Evolutionary conservation across 2,113 vertebrate species (phyloP).

Genomic region (Ciconia stormi): DNA sequence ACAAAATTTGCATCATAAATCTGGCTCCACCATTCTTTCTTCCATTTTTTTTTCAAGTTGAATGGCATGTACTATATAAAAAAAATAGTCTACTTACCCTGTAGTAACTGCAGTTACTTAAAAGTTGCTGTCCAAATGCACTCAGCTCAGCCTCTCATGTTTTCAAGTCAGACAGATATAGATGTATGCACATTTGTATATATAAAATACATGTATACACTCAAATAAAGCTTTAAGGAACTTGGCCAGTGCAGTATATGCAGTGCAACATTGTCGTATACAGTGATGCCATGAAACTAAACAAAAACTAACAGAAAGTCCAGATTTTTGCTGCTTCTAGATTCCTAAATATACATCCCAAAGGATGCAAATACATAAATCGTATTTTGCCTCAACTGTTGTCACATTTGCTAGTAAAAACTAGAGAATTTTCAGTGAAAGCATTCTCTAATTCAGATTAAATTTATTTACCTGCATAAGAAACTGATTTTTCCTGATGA

Average conservation of each 20-base stretch:
- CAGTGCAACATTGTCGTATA: background rate
- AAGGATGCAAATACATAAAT: background rate
- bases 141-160: background rate
- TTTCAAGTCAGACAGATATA: background rate
- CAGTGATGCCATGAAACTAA: background rate
- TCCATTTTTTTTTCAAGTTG: background rate
- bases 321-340: background rate
- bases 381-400: background rate
- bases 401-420: background rate
- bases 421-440: background rate
- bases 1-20: background rate
- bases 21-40: background rate
- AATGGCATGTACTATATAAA: background rate
- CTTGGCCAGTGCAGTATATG: background rate
- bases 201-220: background rate
- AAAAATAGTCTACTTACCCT: background rate
- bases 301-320: background rate
- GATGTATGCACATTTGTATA: too few species aligned
- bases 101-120: background rate
- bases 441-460: background rate
- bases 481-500: background rate
- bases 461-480: background rate
- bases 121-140: background rate
- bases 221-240: background rate
- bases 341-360: background rate